Base-by-base conservation (phyloP, 2,113 vertebrate species). In the Elachura formosa region DNA sequence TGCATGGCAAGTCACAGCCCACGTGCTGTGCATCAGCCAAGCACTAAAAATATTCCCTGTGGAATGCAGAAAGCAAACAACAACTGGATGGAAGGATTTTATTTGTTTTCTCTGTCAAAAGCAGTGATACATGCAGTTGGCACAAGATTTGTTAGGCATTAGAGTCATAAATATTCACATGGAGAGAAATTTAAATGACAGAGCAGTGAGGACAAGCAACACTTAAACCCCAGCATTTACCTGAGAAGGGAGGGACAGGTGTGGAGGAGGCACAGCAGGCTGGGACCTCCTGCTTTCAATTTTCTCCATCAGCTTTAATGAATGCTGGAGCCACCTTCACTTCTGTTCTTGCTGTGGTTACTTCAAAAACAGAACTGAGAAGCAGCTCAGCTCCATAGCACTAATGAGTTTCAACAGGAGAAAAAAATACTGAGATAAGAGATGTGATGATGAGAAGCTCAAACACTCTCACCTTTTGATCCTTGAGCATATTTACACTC, bases 61-160 rank as follows among this genome's bases (percentile, higher is more conserved):
- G 43, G 59, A 68, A 67, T 34, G 59, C 78, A 90, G 80, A 83
- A 93, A 12, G 28, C 51, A 52, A 64, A 66, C 66, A 82, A 51
- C 75, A 61, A 31, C n/a, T 83, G 12, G 6, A 10, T 85, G 41
- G 55, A 66, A 91, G 0, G 5, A 55, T 36, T 97, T 97, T 97
- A 97, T 96, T 97, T 78, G 56, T 78, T 92, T 95, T 49, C 40
- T 85, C 84, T 78, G 74, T 91, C 56, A 75, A 79, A 87, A 77
- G 72, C 83, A 82, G 74, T 45, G 84, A 71, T 76, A 96, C 88
- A 96, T 87, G 91, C 89, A 95, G 55, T 88, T 94, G 94, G 93
- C 85, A 92, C 82, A 89, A 79, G 75, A 92, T 67, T 87, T 59
- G 36, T 61, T 87, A 84, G 54, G 72, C 74, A 72, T 51, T 55